Evolutionary conservation across 1,140 invertebrate species (phyloP), one percentile per base, ranked within the genome.

Genomic region (Batillaria attramentaria): DNA sequence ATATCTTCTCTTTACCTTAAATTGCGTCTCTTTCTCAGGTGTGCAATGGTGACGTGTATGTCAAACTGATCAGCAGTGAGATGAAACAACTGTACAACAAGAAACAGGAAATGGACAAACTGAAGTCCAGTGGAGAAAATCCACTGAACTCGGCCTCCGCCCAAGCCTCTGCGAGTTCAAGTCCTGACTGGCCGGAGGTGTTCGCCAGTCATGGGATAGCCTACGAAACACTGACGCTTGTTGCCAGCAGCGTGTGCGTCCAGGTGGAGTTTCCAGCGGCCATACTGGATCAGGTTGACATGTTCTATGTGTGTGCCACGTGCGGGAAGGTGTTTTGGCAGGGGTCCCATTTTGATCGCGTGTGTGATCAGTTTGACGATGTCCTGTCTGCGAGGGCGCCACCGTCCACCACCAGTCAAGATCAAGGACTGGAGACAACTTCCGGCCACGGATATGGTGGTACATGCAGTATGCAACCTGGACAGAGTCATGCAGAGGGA

Each of bases 291-390:
- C 24, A 72, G 24, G 33, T 93, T 6, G 84, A 92, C 4, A 37
- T 88, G 6, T 95, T 94, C 88, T 94, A 93, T 83, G 87, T 94
- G 41, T 95, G 94, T 85, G 91, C 93, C 68, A 83, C 85, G 16
- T 95, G 94, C 88, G 94, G 94, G 1, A 93, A 94, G 83, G 88
- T 93, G 42, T 94, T 93, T 84, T 95, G 94, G 94, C 92, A 93
- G 80, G 94, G 94, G 1, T 90, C 88, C 0, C 93, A 94, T 83
- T 92, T 92, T 80, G 92, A 93, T 37, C 84, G 88, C 62, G 89
- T 92, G 3, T 85, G 83, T 78, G 81, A 89, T 46, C 86, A 89
- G 79, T 89, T 89, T 79, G 83, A 85, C 18, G 80, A 89, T 80
- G 81, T 89, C 13, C 81, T 90, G 16, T 70, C 73, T 5, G 73